Base-by-base conservation (phyloP, 2,113 vertebrate genomes). In the Alethe castanea region DNA sequence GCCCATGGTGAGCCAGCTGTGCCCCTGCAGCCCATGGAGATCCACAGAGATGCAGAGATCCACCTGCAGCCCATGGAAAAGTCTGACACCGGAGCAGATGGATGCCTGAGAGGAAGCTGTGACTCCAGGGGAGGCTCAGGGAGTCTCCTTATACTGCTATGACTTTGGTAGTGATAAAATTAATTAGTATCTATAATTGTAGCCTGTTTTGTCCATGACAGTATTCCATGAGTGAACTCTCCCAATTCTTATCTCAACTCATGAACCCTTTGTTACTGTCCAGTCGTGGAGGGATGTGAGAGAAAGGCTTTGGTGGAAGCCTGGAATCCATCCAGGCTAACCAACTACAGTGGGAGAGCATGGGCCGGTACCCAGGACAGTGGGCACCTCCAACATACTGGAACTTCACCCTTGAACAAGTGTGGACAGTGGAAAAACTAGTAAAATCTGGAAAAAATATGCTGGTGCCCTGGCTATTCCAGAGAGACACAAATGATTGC, bases 11-110 rank as follows among this genome's bases (percentile, higher is more conserved):
- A 44, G 44, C 44, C 18, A 44, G 44, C 44, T 44, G 17, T 44
- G 17, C 42, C 42, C 17, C 42, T 44, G 42, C 44, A 44, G 44
- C 44, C 44, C 44, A 44, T 44, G 42, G 42, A 44, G 42, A 44
- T 44, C 42, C 42, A 44, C 42, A 44, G 42, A 17, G 8, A 44
- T 44, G 42, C 42, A 44, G 26, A 62, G 26, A 29, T 31, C 38
- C 61, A 62, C 61, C 28, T 42, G 38, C 60, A 62, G 60, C 26
- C 13, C 5, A 2, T 31, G 36, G 38, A 71, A 28, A 53, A 19
- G 15, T 40, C 50, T 2, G 2, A 14, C 1, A 2, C 20, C 1
- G 1, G 36, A 53, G 48, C 36, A 71, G 36, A 31, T 33, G 50
- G 38, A 40, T 40, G 38, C 38, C 38, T 40, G 38, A 40, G 38